A percentile compares a stretch with the other conserved stretches of the same genome.
Conservation (phyloP, 2,113 vertebrate species). For the Oncorhynchus nerka region DNA sequence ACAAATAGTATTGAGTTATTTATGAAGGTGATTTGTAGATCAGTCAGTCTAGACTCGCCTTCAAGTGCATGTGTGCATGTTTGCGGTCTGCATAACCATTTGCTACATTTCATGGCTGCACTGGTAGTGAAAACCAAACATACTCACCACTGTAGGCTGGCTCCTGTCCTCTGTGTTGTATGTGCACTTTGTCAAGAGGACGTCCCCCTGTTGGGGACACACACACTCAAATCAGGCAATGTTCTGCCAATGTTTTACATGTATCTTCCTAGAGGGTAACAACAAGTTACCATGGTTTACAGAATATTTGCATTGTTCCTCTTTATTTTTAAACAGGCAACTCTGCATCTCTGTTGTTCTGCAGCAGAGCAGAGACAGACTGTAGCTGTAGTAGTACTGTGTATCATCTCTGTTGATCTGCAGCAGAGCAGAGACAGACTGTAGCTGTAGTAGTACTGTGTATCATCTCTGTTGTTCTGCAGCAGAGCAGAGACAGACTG, state of each 20-base stretch:
- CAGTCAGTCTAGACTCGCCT: too few species aligned
- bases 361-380: background rate
- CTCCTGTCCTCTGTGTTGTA: slow-evolving; percentile 85
- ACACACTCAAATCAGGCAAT: slow-evolving; percentile 17
- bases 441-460: too few species aligned
- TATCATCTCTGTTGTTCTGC: background rate
- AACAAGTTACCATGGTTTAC: background rate
- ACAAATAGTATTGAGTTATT: too few species aligned
- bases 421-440: too few species aligned
- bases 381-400: background rate
- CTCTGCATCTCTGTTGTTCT: background rate
- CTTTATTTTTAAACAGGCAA: background rate
- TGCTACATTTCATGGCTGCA: background rate
- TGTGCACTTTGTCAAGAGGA: slow-evolving; percentile 86
- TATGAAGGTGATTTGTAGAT: too few species aligned
- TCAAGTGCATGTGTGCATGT: background rate
- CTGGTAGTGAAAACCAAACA: background rate
- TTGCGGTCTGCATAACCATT: background rate
- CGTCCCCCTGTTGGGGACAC: slow-evolving; percentile 79
- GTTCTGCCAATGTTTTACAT: background rate
- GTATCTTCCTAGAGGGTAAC: background rate
- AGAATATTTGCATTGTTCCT: background rate
- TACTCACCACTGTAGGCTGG: slow-evolving; percentile 85
- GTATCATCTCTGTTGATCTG: background rate
- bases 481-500: too few species aligned